Evolutionary conservation across 1,140 invertebrate genomes (phyloP), one percentile per base, ranked within the genome.

Genomic region (Drosophila nigromelanica): DNA sequence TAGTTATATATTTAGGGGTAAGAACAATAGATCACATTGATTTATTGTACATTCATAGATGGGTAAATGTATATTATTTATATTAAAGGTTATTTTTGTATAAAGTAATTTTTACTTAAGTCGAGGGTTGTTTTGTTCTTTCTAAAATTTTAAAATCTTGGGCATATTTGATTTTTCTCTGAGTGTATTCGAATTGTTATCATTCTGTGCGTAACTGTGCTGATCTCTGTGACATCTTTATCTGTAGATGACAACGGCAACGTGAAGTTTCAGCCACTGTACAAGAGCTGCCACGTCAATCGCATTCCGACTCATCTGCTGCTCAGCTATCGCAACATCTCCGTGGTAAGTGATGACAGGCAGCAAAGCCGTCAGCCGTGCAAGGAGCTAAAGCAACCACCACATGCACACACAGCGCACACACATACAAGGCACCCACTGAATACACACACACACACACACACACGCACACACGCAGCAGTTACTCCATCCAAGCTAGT

Each of bases 221-320:
- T 64, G 35, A 60, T 51, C 54, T 42, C 35, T 59, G 37, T 82
- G 64, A 72, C 66, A 71, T 54, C 62, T 70, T 58, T 55, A 63
- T 66, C 73, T 68, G 39, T 75, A 92, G 91, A 92, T 78, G 90
- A 91, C 71, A 81, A 90, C 66, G 91, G 91, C 48, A 85, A 92
- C 73, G 81, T 92, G 60, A 92, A 91, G 74, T 94, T 94, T 86
- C 94, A 94, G 78, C 94, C 94, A 15, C 92, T 94, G 71, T 93
- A 94, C 69, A 93, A 94, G 56, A 93, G 93, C 80, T 94, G 94
- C 76, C 92, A 93, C 76, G 91, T 94, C 54, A 93, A 94, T 76
- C 91, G 93, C 77, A 92, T 94, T 77, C 93, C 93, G 54, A 89
- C 92, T 18, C 93, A 94, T 79, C 78, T 94, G 58, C 75, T 94